phyloP scores from a whole-genome alignment of 2,888 invertebrate species.

The Eurytoma adleriae region DNA sequence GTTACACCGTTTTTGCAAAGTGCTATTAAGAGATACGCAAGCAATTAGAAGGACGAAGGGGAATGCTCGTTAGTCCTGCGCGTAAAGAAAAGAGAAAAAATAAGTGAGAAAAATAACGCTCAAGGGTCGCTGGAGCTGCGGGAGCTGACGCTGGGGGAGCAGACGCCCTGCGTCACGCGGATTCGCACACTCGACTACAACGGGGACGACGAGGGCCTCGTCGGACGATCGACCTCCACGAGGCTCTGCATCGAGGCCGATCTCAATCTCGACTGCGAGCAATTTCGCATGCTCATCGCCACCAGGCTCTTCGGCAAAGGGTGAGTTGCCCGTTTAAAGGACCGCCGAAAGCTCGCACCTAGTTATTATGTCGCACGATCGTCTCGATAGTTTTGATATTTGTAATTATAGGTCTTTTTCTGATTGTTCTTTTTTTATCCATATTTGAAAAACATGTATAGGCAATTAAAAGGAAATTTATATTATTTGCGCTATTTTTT shows the following conservation, averaged over 20 bases:
- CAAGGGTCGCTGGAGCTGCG: constrained; percentile 76
- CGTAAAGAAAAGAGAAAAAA: constrained; percentile 1
- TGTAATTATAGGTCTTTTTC: no score
- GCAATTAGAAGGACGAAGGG: background rate
- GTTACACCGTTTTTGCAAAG: no score
- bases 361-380: no score
- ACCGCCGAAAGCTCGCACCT: no score
- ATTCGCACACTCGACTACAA: constrained; percentile 69
- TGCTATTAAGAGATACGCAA: no score
- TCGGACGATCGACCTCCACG: constrained; percentile 56
- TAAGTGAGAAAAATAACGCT: background rate
- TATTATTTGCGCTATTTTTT: no score
- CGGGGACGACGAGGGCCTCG: constrained; percentile 63
- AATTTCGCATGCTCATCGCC: constrained; percentile 77
- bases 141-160: constrained; percentile 76
- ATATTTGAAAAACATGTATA: no score
- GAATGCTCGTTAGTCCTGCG: no score
- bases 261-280: constrained; percentile 76
- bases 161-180: constrained; percentile 71
- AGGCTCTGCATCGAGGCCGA: constrained; percentile 77
- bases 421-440: no score
- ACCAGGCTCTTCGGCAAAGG: constrained; percentile 75
- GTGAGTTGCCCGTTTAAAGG: constrained; percentile 62
- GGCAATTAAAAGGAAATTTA: no score
- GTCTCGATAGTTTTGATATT: no score